Evolutionary conservation across 2,113 vertebrate genomes (phyloP).

Genomic region (Dicrurus megarhynchus): DNA sequence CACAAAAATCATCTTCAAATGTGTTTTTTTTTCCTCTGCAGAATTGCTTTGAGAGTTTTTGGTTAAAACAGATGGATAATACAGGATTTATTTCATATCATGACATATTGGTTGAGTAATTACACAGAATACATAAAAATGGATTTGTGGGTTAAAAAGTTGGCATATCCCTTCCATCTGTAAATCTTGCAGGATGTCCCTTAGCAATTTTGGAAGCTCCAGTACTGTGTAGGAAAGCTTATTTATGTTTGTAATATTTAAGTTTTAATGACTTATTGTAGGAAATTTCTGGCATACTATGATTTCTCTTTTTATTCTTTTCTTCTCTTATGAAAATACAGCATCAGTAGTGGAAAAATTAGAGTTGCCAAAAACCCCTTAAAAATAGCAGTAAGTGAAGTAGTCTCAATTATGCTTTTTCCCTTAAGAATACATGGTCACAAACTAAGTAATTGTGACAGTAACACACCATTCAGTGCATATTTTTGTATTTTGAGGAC

Average conservation of each 20-base stretch:
- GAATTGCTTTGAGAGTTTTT: slow-evolving; percentile 14
- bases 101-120: slow-evolving; percentile 28
- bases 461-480: not conserved
- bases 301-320: not conserved
- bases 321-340: not conserved
- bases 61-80: slow-evolving; percentile 8
- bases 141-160: slow-evolving; percentile 30
- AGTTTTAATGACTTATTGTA: not conserved
- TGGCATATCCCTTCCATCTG: not conserved
- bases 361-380: not conserved
- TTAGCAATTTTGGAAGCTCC: not conserved
- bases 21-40: slow-evolving; percentile 9
- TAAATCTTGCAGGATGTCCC: not conserved
- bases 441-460: not conserved
- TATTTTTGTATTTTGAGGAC: not conserved
- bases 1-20: not conserved
- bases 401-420: not conserved
- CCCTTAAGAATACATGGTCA: not conserved
- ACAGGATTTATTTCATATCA: slow-evolving; percentile 36
- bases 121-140: slow-evolving; percentile 7
- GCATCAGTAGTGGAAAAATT: not conserved
- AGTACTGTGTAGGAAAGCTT: not conserved
- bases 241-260: not conserved
- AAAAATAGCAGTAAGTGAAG: not conserved
- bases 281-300: not conserved